Base-by-base conservation (phyloP, 2,113 vertebrate genomes). In the Thamnophis sirtalis region DNA sequence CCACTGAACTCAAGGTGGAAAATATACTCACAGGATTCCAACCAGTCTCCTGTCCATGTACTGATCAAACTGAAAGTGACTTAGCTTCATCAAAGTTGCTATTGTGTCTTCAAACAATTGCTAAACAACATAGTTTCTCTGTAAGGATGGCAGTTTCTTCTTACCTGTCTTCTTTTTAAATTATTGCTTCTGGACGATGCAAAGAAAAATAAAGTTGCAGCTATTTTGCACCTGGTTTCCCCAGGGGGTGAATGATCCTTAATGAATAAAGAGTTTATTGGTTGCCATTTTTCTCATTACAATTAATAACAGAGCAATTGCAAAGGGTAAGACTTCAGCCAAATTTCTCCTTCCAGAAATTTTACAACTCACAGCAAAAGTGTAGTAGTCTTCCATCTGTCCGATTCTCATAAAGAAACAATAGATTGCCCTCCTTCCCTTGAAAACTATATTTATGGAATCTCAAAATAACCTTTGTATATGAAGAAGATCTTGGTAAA, bases 241-340 rank as follows among this genome's bases (percentile, higher is more conserved):
- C n/a, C 17, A 50, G 4, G 88, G 26, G 22, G n/a, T 33, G 86
- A 87, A 38, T n/a, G 7, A 87, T 15, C 17, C 28, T 9, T 54
- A 33, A 87, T 53, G 21, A 87, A 53, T 53, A 28, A 87, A 53
- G 15, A 49, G 48, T 86, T 58, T 86, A 91, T 38, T 86, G 60
- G 60, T 50, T 94, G 90, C 28, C 22, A 28, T 89, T 73, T 53
- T 26, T 9, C 50, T 51, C 90, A 89, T 43, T 91, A 92, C 88
- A 86, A 91, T 93, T 95, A 92, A 93, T 87, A 63, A 91, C 60
- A 94, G 92, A 22, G 93, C 26, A 87, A 90, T 58, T 63, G 60
- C 0, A 0, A 94, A 51, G 22, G 89, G 88, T 92, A 93, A 86
- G 21, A 28, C 91, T 33, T 55, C 89, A 86, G 92, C 84, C 90